These are phyloP conservation scores for Synaphobranchus kaupii DNA, from an alignment of 2,797 vertebrate species.

Conservation along the genomic window DNA sequence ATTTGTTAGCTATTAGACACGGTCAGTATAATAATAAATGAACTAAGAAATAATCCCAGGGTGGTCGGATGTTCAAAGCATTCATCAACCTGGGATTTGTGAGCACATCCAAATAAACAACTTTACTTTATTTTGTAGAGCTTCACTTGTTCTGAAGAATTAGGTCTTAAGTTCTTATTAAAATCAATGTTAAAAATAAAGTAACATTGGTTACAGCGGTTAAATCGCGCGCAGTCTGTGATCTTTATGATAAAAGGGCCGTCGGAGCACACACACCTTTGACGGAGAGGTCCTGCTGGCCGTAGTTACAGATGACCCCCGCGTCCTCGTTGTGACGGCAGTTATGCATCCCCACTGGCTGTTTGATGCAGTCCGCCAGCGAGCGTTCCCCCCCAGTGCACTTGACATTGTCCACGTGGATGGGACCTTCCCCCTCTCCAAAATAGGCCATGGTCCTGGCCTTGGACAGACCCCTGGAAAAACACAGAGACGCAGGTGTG, in stretches of 20 bases:
- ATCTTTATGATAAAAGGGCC: not conserved
- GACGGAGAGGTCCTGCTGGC: slow-evolving; percentile 58
- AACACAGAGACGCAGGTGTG: not conserved
- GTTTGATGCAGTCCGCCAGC: slow-evolving; percentile 88
- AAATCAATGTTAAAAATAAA: not conserved
- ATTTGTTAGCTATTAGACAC: not conserved
- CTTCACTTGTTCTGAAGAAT: not conserved
- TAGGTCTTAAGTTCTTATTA: not conserved
- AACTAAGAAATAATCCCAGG: not conserved
- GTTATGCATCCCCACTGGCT: slow-evolving; percentile 87
- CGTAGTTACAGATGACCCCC: slow-evolving; percentile 91
- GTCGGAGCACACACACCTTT: slow-evolving; percentile 62
- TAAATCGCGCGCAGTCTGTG: not conserved
- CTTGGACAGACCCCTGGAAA: slow-evolving; percentile 81
- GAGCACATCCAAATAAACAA: not conserved
- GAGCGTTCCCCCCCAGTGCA: slow-evolving; percentile 85
- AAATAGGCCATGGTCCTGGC: slow-evolving; percentile 96
- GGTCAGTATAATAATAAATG: not conserved
- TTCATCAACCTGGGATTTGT: not conserved
- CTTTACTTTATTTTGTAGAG: not conserved
- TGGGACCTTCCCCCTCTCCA: slow-evolving; percentile 91
- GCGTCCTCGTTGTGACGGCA: slow-evolving; percentile 97
- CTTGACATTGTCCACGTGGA: slow-evolving; percentile 90
- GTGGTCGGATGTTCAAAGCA: not conserved
- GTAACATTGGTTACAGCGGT: too few species aligned